Base-by-base conservation (phyloP, 1,140 invertebrate genomes). In the Berghia stephanieae region DNA sequence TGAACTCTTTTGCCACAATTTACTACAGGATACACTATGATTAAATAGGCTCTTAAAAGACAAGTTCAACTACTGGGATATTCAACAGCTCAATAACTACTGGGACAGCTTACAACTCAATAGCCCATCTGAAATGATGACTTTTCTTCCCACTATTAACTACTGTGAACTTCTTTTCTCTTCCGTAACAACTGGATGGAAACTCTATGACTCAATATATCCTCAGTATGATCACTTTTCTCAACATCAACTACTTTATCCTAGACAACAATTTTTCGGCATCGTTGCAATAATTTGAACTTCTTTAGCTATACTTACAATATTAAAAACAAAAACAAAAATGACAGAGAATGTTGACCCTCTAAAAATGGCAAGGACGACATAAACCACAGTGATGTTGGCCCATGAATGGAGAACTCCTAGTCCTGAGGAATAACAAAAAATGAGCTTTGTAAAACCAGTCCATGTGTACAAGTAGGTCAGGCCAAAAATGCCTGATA, bases 301-400 rank as follows among this genome's bases (percentile, higher is more conserved):
- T 40, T 27, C 2, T 31, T 21, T 10, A 79, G 21, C n/a, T 36
- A 55, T 52, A 83, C 86, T 85, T 81, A 91, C 90, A 71, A 96
- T 94, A 75, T 88, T 88, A 87, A 96, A 95, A n/a, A 93, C 60
- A 84, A 96, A 95, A 16, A 93, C 92, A 10, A 94, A 79, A 8
- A 91, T 88, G 13, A 94, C 92, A n/a, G 92, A 91, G 67, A 91
- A 86, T 13, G 89, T 88, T 2, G 92, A 91, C 21, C 93, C 93
- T 16, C 93, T 91, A 21, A 93, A 84, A 24, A 92, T 24, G 76
- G 89, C 81, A 44, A 94, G 85, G n/a, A 92, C 86, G 27, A 93
- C 49, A 88, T 95, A 96, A 2, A 94, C 93, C 43, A 93, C 89
- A 21, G 93, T 66, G 34, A 95, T 91, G 24, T 94, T 93, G 40